These are phyloP conservation scores for Heliothis virescens DNA, from an alignment of 1,140 invertebrate genomes.

Conservation along the genomic window DNA sequence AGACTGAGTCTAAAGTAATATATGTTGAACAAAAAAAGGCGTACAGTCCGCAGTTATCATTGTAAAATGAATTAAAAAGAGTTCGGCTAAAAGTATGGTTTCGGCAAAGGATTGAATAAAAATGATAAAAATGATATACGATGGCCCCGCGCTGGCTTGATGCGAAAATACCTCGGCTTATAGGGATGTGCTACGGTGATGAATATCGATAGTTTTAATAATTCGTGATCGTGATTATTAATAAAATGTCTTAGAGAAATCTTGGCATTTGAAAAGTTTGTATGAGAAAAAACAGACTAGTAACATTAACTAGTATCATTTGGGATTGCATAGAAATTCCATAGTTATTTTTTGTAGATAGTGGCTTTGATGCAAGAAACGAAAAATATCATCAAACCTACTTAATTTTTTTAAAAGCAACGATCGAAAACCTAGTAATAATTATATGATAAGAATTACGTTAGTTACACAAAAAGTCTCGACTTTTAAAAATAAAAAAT, in stretches of 20 bases:
- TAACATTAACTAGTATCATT: background rate
- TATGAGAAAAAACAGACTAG: background rate
- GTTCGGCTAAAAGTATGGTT: slow-evolving; percentile 49
- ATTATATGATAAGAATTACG: no score
- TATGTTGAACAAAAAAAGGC: slow-evolving; percentile 44
- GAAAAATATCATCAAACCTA: no score
- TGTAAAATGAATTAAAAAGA: slow-evolving; percentile 53
- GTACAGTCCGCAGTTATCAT: slow-evolving; percentile 44
- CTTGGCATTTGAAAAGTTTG: no score
- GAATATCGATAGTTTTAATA: slow-evolving; percentile 8
- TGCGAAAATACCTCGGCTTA: slow-evolving; percentile 47
- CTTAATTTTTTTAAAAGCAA: no score
- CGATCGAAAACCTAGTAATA: no score
- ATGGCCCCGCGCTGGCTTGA: slow-evolving; percentile 37
- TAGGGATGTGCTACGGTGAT: background rate
- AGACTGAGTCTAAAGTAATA: slow-evolving; percentile 39
- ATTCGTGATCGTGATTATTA: no score
- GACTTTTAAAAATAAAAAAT: no score
- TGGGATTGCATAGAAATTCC: background rate
- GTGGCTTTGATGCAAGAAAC: no score
- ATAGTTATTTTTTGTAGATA: no score
- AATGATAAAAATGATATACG: slow-evolving; percentile 52
- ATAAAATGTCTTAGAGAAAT: no score
- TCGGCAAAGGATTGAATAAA: slow-evolving; percentile 52
- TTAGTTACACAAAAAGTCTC: no score